A percentile compares a stretch with the other conserved stretches of the same genome.
These are phyloP conservation scores for Decapterus maruadsi DNA, from an alignment of 2,797 vertebrate genomes.

Conservation along the genomic window DNA sequence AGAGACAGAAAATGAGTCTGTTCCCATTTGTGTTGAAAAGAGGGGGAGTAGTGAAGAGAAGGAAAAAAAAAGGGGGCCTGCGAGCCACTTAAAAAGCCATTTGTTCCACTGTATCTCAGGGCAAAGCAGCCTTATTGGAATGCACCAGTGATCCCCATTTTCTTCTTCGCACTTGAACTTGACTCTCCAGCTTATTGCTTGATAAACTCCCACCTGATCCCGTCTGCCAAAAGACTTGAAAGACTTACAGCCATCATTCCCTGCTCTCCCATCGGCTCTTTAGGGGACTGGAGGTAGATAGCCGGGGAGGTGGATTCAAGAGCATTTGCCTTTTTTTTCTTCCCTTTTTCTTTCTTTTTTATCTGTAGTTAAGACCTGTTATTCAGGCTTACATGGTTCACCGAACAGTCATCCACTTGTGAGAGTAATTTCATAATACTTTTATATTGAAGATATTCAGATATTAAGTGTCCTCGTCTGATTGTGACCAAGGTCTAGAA, in stretches of 20 bases:
- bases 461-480: not conserved
- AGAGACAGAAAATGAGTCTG: constrained; percentile 12
- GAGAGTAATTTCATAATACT: not conserved
- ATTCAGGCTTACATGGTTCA: not conserved
- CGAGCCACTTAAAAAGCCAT: constrained; percentile 71
- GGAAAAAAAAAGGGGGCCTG: constrained; percentile 26
- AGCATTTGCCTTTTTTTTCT: too few relatives aligned
- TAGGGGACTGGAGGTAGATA: not conserved
- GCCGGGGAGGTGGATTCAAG: not conserved
- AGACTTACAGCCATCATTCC: constrained; percentile 11
- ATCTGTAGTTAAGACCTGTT: not conserved
- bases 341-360: not conserved
- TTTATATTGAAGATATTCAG: not conserved
- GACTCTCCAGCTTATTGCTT: constrained; percentile 30
- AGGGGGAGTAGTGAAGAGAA: constrained; percentile 12
- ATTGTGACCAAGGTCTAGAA: not conserved
- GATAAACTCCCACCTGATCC: constrained; percentile 57
- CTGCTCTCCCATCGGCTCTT: constrained; percentile 15
- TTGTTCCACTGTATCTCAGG: constrained; percentile 55
- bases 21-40: constrained; percentile 45
- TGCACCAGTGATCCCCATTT: constrained; percentile 49
- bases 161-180: constrained; percentile 38
- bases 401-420: not conserved
- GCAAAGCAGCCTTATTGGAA: constrained; percentile 39
- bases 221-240: constrained; percentile 7